Evolutionary conservation across 2,113 vertebrate genomes (phyloP).

Genomic region (Perognathus longimembris): DNA sequence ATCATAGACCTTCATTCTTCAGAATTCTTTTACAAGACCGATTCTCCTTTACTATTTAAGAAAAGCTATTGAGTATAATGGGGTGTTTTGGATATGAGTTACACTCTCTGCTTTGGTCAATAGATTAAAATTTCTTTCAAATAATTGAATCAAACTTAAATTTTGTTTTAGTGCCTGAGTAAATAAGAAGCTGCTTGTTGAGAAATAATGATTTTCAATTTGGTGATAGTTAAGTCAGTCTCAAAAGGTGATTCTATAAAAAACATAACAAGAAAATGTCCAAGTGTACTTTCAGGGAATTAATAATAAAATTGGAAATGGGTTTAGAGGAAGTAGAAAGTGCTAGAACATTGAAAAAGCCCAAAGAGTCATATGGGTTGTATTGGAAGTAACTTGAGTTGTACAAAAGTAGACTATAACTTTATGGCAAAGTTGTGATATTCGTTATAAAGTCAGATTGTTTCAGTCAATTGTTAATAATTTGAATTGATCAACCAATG

Average conservation of each 20-base stretch:
- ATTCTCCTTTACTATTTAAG: conserved; percentile 22
- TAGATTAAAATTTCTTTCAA: conserved; percentile 55
- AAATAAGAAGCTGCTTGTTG: conserved; percentile 40
- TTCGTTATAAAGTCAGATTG: neutral
- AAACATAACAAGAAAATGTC: conserved; percentile 45
- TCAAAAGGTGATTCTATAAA: conserved; percentile 53
- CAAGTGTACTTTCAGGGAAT: conserved; percentile 51
- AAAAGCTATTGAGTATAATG: neutral
- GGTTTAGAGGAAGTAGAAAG: conserved; percentile 5
- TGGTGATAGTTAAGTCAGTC: neutral
- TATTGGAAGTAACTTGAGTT: neutral
- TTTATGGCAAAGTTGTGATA: neutral
- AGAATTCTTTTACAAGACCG: neutral
- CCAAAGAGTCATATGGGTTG: neutral
- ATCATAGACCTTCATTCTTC: neutral
- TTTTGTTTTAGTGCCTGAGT: conserved; percentile 32
- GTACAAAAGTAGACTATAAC: neutral
- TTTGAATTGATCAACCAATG: conserved; percentile 28
- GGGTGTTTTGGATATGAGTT: conserved; percentile 5
- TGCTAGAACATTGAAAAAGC: neutral
- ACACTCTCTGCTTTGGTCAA: conserved; percentile 31
- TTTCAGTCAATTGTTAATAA: neutral
- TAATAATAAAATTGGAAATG: conserved; percentile 54
- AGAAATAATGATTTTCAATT: conserved; percentile 51
- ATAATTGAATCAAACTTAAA: conserved; percentile 59